These are phyloP conservation scores for Sebastes oblongus DNA, from an alignment of 2,797 vertebrate genomes.

Conservation along the genomic window DNA sequence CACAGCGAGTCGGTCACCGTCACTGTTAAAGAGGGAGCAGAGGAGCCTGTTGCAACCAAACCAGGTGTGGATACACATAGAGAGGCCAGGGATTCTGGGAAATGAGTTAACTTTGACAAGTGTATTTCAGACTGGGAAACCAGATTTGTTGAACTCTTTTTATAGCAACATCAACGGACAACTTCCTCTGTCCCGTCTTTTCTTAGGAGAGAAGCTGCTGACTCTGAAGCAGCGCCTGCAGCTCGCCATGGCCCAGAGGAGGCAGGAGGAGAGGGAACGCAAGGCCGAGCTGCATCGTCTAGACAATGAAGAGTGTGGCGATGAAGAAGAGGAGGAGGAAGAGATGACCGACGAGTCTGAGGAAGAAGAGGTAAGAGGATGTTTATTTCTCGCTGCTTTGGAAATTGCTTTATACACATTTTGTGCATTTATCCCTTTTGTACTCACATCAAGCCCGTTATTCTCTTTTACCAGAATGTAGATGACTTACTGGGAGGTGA, in stretches of 20 bases:
- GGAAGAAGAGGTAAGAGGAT: conserved; percentile 80
- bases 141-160: not conserved
- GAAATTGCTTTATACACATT: not conserved
- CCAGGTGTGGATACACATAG: conserved; percentile 81
- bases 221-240: conserved; percentile 92
- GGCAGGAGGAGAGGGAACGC: conserved; percentile 89
- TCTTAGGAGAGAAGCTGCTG: conserved; percentile 90
- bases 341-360: conserved; percentile 92
- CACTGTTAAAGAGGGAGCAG: conserved; percentile 83
- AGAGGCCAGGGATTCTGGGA: not conserved
- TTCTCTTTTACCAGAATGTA: conserved; percentile 74
- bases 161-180: no score
- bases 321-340: conserved; percentile 88
- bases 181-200: not conserved
- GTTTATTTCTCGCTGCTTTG: not conserved
- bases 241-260: conserved; percentile 92
- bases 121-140: not conserved
- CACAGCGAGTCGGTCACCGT: conserved; percentile 83
- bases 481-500: conserved; percentile 85
- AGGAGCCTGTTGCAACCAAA: conserved; percentile 78
- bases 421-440: not conserved
- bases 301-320: conserved; percentile 93
- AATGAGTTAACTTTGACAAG: not conserved
- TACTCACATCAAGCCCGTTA: not conserved
- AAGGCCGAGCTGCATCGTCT: conserved; percentile 87